Conservation (phyloP, 2,797 vertebrate genomes). For the Chaenodraco wilsoni region DNA sequence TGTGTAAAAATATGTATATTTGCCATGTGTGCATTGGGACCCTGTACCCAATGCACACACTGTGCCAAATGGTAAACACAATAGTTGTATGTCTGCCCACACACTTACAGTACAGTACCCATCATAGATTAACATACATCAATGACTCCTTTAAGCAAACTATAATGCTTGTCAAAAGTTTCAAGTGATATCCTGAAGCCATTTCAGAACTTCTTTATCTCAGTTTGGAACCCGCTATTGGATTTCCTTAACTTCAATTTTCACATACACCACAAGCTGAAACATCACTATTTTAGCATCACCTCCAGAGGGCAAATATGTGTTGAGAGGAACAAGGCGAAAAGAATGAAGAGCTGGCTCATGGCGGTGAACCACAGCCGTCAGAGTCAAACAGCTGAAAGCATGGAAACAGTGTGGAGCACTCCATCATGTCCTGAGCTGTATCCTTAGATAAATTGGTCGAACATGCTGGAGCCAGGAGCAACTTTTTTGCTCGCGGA, state of each 20-base stretch:
- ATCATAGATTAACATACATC: not conserved
- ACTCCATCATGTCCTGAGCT: slow-evolving; percentile 30
- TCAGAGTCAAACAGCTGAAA: slow-evolving; percentile 57
- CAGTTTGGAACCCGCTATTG: slow-evolving; percentile 8
- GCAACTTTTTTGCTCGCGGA: slow-evolving; percentile 36
- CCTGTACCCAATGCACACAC: not conserved
- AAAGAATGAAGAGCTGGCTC: slow-evolving; percentile 46
- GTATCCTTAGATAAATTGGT: slow-evolving; percentile 38
- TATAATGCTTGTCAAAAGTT: not conserved
- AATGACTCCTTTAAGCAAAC: not conserved
- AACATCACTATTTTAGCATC: slow-evolving; percentile 30
- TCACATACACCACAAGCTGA: slow-evolving; percentile 22
- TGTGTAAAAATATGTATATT: not conserved
- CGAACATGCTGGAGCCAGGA: slow-evolving; percentile 45
- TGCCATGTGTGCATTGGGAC: not conserved
- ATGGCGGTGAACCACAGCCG: slow-evolving; percentile 41
- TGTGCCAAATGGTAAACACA: not conserved
- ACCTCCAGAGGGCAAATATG: slow-evolving; percentile 34
- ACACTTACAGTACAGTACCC: not conserved
- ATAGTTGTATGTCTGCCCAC: not conserved
- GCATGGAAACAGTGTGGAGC: slow-evolving; percentile 51
- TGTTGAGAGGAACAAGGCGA: slow-evolving; percentile 24
- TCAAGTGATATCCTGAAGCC: slow-evolving; percentile 14
- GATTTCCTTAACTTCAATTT: slow-evolving; percentile 10
- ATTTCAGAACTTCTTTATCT: slow-evolving; percentile 4